Percentiles rank a stretch among this genome's conserved stretches.
These are phyloP conservation scores for Eriocheir sinensis DNA, from an alignment of 1,140 invertebrate genomes.

Conservation along the genomic window DNA sequence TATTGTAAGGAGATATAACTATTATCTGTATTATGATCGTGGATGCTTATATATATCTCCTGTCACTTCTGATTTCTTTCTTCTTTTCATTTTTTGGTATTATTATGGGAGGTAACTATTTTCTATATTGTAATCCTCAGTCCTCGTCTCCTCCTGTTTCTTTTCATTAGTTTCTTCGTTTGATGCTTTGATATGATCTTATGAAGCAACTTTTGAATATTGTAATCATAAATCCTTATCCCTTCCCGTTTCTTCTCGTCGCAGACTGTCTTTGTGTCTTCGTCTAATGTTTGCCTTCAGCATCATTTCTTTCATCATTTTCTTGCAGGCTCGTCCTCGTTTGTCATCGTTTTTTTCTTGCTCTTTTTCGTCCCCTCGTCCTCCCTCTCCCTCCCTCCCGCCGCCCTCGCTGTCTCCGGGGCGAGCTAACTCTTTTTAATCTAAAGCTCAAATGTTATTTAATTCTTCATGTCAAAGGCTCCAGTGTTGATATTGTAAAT, in stretches of 20 bases:
- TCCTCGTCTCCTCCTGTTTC: too few species aligned
- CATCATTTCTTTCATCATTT: background rate
- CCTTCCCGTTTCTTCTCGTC: background rate
- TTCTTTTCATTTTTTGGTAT: too few species aligned
- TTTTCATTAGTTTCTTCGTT: background rate
- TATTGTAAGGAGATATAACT: too few species aligned
- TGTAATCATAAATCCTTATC: too few species aligned
- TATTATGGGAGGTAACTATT: too few species aligned
- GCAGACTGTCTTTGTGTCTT: too few species aligned
- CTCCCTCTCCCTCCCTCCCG: background rate
- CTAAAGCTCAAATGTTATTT: background rate
- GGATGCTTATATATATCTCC: too few species aligned
- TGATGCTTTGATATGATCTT: too few species aligned
- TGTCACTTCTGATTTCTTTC: too few species aligned
- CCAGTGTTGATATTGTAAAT: background rate
- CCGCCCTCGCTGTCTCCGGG: background rate
- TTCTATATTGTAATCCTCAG: too few species aligned
- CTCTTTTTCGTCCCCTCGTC: background rate
- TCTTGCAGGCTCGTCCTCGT: background rate
- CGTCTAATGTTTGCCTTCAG: background rate
- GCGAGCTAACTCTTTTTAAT: background rate
- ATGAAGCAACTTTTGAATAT: too few species aligned
- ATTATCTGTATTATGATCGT: too few species aligned
- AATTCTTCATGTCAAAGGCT: background rate
- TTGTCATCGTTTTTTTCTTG: background rate